Evolutionary conservation across 1,140 invertebrate genomes (phyloP).

Genomic region (Pentalonia nigronervosa): DNA sequence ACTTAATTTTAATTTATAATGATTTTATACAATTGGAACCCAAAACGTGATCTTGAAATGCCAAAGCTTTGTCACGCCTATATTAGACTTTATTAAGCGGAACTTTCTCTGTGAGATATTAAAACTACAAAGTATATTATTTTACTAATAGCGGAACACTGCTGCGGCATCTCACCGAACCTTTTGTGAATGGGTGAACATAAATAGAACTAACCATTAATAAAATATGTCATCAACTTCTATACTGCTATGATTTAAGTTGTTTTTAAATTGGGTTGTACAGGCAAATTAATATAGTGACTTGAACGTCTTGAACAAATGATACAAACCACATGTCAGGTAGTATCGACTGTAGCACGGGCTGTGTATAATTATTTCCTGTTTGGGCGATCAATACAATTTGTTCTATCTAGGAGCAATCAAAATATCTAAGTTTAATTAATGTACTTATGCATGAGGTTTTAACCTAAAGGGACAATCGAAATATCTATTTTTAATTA

Average conservation of each 20-base stretch:
- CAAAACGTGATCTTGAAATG: too few species aligned
- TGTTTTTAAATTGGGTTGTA: background rate
- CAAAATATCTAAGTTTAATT: background rate
- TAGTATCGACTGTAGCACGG: background rate
- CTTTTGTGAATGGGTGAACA: background rate
- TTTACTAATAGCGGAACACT: background rate
- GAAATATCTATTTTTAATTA: background rate
- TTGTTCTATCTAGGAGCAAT: background rate
- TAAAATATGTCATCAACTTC: background rate
- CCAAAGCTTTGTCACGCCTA: too few species aligned
- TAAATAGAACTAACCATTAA: conserved; percentile 14
- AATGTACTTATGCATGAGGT: too few species aligned
- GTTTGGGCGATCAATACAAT: background rate
- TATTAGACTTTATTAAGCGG: too few species aligned
- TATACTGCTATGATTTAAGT: conserved; percentile 19
- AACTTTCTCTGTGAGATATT: too few species aligned
- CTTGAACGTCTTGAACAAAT: background rate
- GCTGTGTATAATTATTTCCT: conserved; percentile 17
- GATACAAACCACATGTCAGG: conserved; percentile 20
- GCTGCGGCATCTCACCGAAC: background rate
- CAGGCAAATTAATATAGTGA: background rate
- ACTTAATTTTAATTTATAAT: too few species aligned
- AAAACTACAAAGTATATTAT: background rate
- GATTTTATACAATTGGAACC: too few species aligned
- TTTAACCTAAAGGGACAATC: background rate